These are phyloP conservation scores for Colletes latitarsis DNA, from an alignment of 1,140 invertebrate genomes.

Conservation along the genomic window DNA sequence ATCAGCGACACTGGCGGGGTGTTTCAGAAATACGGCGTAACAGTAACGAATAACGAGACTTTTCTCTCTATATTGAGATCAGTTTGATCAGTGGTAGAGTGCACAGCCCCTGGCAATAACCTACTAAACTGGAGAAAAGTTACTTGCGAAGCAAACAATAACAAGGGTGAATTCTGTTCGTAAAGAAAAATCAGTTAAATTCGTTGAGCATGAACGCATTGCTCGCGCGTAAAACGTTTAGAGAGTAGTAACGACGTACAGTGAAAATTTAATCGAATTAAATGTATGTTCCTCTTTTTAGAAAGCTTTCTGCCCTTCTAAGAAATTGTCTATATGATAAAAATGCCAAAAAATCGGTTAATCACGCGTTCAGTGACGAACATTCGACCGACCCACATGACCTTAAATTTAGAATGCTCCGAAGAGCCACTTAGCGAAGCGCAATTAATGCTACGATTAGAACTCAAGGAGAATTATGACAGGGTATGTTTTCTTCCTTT, in stretches of 20 bases:
- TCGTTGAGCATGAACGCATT: not conserved
- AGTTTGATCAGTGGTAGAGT: too few species aligned
- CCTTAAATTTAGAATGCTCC: constrained; percentile 85
- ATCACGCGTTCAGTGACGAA: constrained; percentile 68
- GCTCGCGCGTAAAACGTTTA: not conserved
- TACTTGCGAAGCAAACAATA: too few species aligned
- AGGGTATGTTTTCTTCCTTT: constrained; percentile 57
- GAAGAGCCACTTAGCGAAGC: constrained; percentile 85
- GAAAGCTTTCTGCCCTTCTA: not conserved
- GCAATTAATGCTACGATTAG: constrained; percentile 82
- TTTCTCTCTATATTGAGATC: too few species aligned
- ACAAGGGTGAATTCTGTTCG: too few species aligned
- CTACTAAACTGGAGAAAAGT: too few species aligned
- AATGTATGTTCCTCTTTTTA: constrained; percentile 17
- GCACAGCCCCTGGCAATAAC: too few species aligned
- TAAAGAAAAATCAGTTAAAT: not conserved
- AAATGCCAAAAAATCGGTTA: constrained; percentile 65
- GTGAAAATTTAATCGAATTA: not conserved
- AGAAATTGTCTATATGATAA: not conserved
- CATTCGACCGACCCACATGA: constrained; percentile 75
- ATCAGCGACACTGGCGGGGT: too few species aligned
- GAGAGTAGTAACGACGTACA: too few species aligned
- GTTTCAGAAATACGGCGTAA: too few species aligned
- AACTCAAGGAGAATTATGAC: constrained; percentile 79
- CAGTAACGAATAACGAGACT: too few species aligned